These are phyloP conservation scores for Puntigrus tetrazona DNA, from an alignment of 2,113 vertebrate species.

Conservation along the genomic window DNA sequence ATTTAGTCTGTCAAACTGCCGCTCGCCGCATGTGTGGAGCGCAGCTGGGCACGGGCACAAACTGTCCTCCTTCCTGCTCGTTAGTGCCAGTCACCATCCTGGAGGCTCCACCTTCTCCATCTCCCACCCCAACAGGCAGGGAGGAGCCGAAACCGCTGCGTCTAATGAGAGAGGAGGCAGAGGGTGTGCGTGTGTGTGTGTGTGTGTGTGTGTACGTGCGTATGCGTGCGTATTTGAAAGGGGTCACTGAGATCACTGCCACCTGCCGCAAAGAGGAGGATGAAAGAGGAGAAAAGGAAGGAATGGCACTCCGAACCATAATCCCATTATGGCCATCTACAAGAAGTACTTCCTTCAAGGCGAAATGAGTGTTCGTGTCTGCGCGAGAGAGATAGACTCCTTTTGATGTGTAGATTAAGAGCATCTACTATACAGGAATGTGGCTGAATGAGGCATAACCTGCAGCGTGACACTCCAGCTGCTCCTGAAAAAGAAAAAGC, in stretches of 20 bases:
- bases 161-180: conserved; percentile 33
- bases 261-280: conserved; percentile 30
- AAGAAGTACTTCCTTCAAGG: conserved; percentile 37
- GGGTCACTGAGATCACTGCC: conserved; percentile 5
- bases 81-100: conserved; percentile 48
- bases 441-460: conserved; percentile 31
- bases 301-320: conserved; percentile 9
- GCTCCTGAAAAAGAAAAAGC: neutral
- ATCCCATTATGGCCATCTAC: conserved; percentile 27
- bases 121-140: conserved; percentile 22
- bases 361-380: conserved; percentile 26
- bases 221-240: neutral
- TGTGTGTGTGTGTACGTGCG: too few relatives aligned
- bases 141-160: neutral
- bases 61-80: conserved; percentile 43
- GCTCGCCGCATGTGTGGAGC: conserved; percentile 30
- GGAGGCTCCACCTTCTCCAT: neutral
- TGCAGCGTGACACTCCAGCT: conserved; percentile 10
- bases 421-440: conserved; percentile 24
- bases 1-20: conserved; percentile 46
- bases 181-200: neutral
- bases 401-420: conserved; percentile 48
- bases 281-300: neutral
- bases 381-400: conserved; percentile 22
- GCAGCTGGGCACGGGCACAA: conserved; percentile 26